phyloP scores from a whole-genome alignment of 2,113 vertebrate species.

The Amia ocellicauda region DNA sequence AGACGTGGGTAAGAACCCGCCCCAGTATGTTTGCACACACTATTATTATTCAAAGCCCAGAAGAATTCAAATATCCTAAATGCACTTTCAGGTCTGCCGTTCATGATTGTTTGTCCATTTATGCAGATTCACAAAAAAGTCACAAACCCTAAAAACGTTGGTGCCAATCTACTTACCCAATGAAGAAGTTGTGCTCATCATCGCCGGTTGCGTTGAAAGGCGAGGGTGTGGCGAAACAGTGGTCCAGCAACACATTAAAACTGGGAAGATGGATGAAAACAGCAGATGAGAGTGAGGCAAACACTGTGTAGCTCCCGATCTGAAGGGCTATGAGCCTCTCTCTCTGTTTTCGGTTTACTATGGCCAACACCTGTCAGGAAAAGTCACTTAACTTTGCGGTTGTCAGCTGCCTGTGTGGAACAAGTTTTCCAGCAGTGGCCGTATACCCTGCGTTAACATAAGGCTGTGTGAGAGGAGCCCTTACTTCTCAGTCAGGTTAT shows the following conservation, averaged over 20 bases:
- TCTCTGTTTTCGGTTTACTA: not conserved
- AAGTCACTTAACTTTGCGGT: no score
- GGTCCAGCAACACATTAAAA: constrained; percentile 65
- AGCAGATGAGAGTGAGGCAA: not conserved
- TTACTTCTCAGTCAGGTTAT: constrained; percentile 71
- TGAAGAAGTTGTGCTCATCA: constrained; percentile 56
- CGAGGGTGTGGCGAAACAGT: constrained; percentile 65
- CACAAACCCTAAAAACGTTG: no score
- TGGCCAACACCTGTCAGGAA: no score
- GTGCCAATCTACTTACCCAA: constrained; percentile 42
- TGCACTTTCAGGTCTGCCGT: not conserved
- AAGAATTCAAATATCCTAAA: not conserved
- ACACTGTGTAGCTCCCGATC: not conserved
- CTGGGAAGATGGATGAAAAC: constrained; percentile 41
- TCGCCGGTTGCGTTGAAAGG: constrained; percentile 43
- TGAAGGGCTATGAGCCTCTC: not conserved
- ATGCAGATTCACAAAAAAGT: no score
- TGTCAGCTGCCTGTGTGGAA: no score
- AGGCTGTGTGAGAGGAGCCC: constrained; percentile 12
- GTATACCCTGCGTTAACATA: not conserved
- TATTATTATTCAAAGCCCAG: not conserved
- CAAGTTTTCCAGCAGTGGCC: not conserved
- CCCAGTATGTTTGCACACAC: no score
- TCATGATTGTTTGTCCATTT: no score
- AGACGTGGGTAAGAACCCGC: no score